Evolutionary conservation across 2,797 vertebrate species (phyloP), one percentile per base, ranked within the genome.

Genomic region (Lagocephalus sceleratus): DNA sequence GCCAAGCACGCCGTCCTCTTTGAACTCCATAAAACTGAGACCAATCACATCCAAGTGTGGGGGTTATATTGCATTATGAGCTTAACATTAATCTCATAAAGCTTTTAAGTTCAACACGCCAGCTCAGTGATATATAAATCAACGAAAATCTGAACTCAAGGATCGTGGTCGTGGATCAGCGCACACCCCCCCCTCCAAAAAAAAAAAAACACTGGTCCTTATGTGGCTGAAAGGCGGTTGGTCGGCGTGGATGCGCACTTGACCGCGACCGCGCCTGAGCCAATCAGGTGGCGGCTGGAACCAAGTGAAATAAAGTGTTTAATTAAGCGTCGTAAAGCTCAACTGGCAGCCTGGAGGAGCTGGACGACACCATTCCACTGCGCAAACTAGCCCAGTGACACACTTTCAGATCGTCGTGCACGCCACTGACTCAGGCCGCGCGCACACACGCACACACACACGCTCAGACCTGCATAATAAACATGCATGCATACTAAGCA

Each of bases 341-440:
- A 76, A 85, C 87, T 85, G 82, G 78, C 81, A 78, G 77, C 72
- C 73, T 57, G 63, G 76, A 78, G 55, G 69, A 83, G 73, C 80
- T 66, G 65, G 45, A 77, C 70, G 81, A 85, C 69, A 56, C 53
- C 53, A 3, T 75, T 64, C 29, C 71, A 73, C 76, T 65, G 58
- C 63, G 53, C 76, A 82, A 85, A 85, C 86, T 82, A 87, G 81
- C 81, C 85, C 80, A 85, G 84, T 89, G 87, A 87, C 87, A 90
- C 87, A 87, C 79, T 87, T 90, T 86, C 73, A 73, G 68, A 78
- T 83, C 78, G 68, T 57, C 57, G 72, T 61, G 69, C 67, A 66
- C 76, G 68, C n/a, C n/a, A n/a, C n/a, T n/a, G 66, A 67, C 74
- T 72, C 7, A 71, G 55, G n/a, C 6, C 17, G 16, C 40, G 40